These are phyloP conservation scores for Aphidius ervi DNA, from an alignment of 1,140 invertebrate species.

Conservation along the genomic window DNA sequence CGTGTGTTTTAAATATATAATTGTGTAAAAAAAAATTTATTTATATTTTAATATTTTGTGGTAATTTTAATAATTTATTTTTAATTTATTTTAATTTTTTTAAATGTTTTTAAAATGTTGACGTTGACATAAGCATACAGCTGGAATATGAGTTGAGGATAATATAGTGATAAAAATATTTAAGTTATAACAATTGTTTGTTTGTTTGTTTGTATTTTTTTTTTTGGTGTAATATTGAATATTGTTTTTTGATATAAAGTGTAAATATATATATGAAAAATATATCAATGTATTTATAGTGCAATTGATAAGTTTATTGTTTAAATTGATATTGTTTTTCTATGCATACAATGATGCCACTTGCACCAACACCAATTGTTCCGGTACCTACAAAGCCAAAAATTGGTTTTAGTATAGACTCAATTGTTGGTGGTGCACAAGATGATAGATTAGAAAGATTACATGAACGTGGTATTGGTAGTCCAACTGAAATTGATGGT, in stretches of 20 bases:
- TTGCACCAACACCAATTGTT: constrained; percentile 81
- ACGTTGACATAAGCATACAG: too few relatives aligned
- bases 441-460: constrained; percentile 39
- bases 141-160: too few relatives aligned
- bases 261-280: background rate
- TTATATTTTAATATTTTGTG: too few relatives aligned
- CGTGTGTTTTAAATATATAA: too few relatives aligned
- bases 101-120: too few relatives aligned
- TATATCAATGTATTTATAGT: background rate
- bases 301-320: constrained; percentile 2
- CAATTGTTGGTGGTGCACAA: constrained; percentile 73
- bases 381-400: constrained; percentile 83
- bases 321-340: constrained; percentile 17
- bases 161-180: too few relatives aligned
- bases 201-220: too few relatives aligned
- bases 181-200: too few relatives aligned
- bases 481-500: constrained; percentile 43
- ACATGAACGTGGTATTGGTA: constrained; percentile 37
- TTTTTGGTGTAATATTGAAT: too few relatives aligned
- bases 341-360: constrained; percentile 74
- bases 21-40: too few relatives aligned
- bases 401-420: constrained; percentile 92
- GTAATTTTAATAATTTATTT: too few relatives aligned
- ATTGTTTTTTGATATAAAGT: background rate
- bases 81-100: too few relatives aligned